Percentiles rank a stretch among this genome's conserved stretches.
Conservation (phyloP, 2,113 vertebrate species). For the Physeter macrocephalus region DNA sequence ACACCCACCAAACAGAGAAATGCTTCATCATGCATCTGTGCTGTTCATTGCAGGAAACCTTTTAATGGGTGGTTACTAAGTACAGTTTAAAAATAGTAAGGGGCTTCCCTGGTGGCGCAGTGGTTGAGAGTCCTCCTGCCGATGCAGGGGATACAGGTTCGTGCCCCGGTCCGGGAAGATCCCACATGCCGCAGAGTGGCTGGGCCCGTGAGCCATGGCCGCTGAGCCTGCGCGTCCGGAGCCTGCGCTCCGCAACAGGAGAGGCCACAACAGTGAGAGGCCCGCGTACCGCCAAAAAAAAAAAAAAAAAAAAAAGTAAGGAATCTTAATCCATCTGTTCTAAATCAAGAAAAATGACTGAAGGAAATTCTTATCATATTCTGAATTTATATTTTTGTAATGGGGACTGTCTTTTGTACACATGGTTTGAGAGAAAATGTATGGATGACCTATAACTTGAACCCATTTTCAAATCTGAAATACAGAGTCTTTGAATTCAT, state of each 20-base stretch:
- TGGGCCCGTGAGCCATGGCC: too few relatives aligned
- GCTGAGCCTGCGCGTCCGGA: too few relatives aligned
- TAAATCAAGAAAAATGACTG: not conserved
- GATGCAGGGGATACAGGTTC: too few relatives aligned
- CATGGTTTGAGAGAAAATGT: not conserved
- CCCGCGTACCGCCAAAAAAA: too few relatives aligned
- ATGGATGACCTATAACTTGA: not conserved
- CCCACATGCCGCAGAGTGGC: rapidly evolving
- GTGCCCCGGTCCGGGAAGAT: too few relatives aligned
- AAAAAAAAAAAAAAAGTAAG: not conserved
- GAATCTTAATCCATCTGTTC: not conserved
- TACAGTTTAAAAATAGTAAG: not conserved
- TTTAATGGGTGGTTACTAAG: not conserved
- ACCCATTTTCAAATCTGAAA: not conserved
- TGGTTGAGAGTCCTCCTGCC: too few relatives aligned
- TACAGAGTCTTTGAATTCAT: not conserved
- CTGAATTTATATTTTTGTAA: not conserved
- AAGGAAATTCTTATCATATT: not conserved
- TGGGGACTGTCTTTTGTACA: not conserved
- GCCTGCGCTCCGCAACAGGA: too few relatives aligned
- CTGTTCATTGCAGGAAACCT: too few relatives aligned
- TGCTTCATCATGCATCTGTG: not conserved
- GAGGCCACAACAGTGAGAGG: too few relatives aligned
- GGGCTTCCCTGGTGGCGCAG: too few relatives aligned
- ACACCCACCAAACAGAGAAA: not conserved